Base-by-base conservation (phyloP, 2,888 invertebrate genomes). In the Hemicrepidius hirtus region DNA sequence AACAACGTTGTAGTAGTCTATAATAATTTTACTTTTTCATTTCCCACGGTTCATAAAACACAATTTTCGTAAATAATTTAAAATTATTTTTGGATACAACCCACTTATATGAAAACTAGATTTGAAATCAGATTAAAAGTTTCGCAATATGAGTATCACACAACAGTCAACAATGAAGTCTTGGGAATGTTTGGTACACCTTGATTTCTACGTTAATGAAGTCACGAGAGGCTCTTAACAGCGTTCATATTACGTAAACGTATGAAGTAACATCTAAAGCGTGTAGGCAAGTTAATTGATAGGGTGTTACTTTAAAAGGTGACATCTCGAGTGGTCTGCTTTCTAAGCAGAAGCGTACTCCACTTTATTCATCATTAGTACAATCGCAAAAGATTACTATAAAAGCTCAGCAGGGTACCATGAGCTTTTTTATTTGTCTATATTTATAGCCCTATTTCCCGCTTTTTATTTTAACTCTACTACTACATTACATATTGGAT, bases 361-460 rank as follows among this genome's bases (percentile, higher is more conserved):
- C 53, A 53, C 53, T 53, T n/a, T 28, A 28, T 28, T 6, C 20
- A 53, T 53, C 53, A 53, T 53, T 18, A 53, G 7, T 28, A 4
- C 28, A 53, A 53, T 53, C 28, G 53, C 53, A n/a, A 53, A n/a
- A 28, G 53, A 53, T 53, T 53, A 53, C n/a, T 24, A 24, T 28
- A 53, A 28, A 53, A 28, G 53, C 53, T 21, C 6, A 13, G 13
- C 7, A 53, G 53, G 28, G 53, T 28, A 28, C 53, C n/a, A 16
- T 20, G 64, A 53, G 28, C 44, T 37, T 53, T 57, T 53, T 32
- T 68, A 59, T 68, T 68, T 68, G 37, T 40, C 41, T 62, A 18
- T 68, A 68, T 69, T 69, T 69, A 69, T 69, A 62, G 35, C 63
- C 32, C 63, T 7, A 55, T 55, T 68, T 68, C 68, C 62, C 71